These are phyloP conservation scores for Axinella damicornis DNA, from an alignment of 37 sponge, comb jelly and placozoan species.

Conservation along the genomic window DNA sequence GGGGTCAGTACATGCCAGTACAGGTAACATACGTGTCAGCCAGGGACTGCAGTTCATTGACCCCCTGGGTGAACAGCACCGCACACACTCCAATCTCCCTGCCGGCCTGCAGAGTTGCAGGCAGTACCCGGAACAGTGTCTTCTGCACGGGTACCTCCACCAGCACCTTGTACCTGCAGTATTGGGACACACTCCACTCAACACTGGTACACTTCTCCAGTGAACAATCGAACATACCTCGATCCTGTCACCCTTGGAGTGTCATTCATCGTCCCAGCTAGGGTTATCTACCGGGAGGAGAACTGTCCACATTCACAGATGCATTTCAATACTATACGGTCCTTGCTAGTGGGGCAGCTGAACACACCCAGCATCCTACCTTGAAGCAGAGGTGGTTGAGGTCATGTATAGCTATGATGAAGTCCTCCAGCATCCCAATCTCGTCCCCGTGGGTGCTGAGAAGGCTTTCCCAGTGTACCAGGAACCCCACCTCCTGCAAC, in stretches of 20 bases:
- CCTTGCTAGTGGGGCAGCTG: too few relatives aligned
- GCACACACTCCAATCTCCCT: constrained; percentile 71
- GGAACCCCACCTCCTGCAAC: constrained; percentile 81
- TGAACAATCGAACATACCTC: constrained; percentile 14
- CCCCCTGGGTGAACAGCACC: constrained; percentile 91
- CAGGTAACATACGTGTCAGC: constrained; percentile 74
- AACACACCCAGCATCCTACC: background rate
- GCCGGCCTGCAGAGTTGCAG: constrained; percentile 75
- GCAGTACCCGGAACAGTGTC: constrained; percentile 80
- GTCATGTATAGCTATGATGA: constrained; percentile 75
- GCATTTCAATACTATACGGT: too few relatives aligned
- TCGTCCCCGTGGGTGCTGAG: constrained; percentile 93
- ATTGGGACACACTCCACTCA: constrained; percentile 2
- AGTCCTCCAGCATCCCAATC: constrained; percentile 93
- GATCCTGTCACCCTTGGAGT: constrained; percentile 38
- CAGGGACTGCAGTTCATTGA: constrained; percentile 95
- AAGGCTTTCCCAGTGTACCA: constrained; percentile 93
- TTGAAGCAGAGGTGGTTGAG: constrained; percentile 67
- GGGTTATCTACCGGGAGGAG: background rate
- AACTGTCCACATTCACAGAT: too few relatives aligned
- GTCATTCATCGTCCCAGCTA: constrained; percentile 48
- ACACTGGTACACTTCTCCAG: background rate
- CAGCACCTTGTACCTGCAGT: constrained; percentile 59
- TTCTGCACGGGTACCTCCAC: constrained; percentile 79
- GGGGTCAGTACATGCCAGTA: background rate